phyloP scores from a whole-genome alignment of 2,113 vertebrate species.

The Corythoichthys haematopterus region DNA sequence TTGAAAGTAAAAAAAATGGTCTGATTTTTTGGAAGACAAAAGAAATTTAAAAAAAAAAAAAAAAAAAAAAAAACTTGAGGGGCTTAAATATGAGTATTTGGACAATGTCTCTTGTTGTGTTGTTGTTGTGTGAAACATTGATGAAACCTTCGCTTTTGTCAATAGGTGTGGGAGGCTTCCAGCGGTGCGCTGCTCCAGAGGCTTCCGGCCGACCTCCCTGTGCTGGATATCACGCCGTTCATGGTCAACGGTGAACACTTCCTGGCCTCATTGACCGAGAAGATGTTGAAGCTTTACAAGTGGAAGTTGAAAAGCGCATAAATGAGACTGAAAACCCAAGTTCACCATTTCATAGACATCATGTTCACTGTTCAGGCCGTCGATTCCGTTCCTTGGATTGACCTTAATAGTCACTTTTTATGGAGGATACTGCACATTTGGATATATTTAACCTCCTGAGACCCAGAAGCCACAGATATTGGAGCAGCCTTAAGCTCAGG shows the following conservation, averaged over 20 bases:
- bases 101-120: neutral
- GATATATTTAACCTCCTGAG: no score
- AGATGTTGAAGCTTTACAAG: constrained; percentile 84
- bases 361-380: neutral
- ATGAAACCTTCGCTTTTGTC: no score
- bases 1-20: no score
- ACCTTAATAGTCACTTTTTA: neutral
- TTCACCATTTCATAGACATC: neutral
- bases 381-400: neutral
- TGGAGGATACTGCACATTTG: neutral
- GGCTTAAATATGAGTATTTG: no score
- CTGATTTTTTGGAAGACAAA: no score
- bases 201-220: constrained; percentile 81
- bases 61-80: no score
- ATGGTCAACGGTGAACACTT: constrained; percentile 78
- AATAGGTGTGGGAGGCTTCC: constrained; percentile 86
- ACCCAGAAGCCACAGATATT: neutral
- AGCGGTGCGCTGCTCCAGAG: constrained; percentile 84
- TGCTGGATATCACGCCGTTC: constrained; percentile 87
- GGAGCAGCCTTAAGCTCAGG: neutral
- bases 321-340: neutral
- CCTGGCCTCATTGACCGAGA: constrained; percentile 89
- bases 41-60: no score
- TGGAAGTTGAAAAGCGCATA: constrained; percentile 77
- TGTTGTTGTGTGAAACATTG: neutral